Base-by-base conservation (phyloP, 2,888 invertebrate genomes). In the Torymus aiolomorphi region DNA sequence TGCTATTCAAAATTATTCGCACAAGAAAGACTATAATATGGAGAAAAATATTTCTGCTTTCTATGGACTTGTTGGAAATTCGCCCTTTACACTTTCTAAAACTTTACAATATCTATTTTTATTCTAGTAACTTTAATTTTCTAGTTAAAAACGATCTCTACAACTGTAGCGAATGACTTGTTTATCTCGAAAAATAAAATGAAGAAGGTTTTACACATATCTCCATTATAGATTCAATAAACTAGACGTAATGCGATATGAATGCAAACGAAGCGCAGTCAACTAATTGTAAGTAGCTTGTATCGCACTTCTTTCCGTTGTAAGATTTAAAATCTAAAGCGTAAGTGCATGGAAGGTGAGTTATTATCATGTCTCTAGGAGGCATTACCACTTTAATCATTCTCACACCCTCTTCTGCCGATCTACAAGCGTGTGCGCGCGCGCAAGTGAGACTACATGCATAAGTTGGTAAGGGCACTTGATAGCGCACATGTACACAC, bases 341-440 rank as follows among this genome's bases (percentile, higher is more conserved):
- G 20, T 18, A 65, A 63, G 42, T 49, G 20, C 61, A 52, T 2
- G 51, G 66, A 24, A 20, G 69, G 5, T 18, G 11, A 20, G 24
- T 76, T 51, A 76, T 76, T 56, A 31, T 57, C 20, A 42, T 5
- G 61, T 61, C 52, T 61, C 67, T 12, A 61, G 69, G 24, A 42
- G 56, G 59, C 14, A 78, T 72, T 78, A 73, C 52, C 73, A 73
- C 61, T 78, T 78, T 73, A 65, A 72, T 67, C 24, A 73, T 73
- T 72, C 61, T 73, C 78, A 16, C 63, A 62, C 57, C n/a, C 56
- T 62, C 57, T 31, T 31, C 4, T 51, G 18, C 20, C 13, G 2
- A 24, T 14, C 24, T 4, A 31, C 31, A 16, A 20, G 24, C 31
- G 24, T 13, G 24, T 49, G 4, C 0, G 3, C 49, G 13, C 16